Conservation (phyloP, 2,113 vertebrate genomes). For the Daboia siamensis region DNA sequence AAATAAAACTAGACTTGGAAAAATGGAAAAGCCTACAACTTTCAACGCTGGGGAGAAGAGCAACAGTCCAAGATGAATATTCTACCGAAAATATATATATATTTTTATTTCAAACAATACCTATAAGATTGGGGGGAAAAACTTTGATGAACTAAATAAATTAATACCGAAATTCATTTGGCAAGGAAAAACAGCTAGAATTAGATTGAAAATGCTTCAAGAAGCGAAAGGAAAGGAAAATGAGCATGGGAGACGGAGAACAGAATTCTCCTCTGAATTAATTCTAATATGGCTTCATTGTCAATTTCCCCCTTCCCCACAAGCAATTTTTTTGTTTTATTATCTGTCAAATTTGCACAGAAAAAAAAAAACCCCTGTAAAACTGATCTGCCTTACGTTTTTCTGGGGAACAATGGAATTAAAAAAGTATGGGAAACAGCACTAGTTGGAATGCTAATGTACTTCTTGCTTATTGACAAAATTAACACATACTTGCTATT, state of each 20-base stretch:
- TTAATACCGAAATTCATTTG: no score
- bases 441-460: neutral
- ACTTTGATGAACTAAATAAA: no score
- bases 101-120: no score
- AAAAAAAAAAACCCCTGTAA: neutral
- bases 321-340: neutral
- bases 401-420: neutral
- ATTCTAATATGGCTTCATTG: neutral
- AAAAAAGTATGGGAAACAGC: neutral
- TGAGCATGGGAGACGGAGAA: neutral
- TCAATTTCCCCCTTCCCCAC: neutral
- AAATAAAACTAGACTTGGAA: no score
- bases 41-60: no score
- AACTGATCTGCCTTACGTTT: neutral
- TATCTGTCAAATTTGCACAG: neutral
- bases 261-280: neutral
- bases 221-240: no score
- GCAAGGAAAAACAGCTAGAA: no score
- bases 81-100: no score
- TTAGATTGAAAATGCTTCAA: no score
- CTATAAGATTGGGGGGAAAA: no score
- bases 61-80: no score
- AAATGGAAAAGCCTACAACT: no score
- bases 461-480: neutral
- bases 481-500: neutral